Conservation (phyloP, 2,797 vertebrate genomes). For the Rhynchonycteris naso region DNA sequence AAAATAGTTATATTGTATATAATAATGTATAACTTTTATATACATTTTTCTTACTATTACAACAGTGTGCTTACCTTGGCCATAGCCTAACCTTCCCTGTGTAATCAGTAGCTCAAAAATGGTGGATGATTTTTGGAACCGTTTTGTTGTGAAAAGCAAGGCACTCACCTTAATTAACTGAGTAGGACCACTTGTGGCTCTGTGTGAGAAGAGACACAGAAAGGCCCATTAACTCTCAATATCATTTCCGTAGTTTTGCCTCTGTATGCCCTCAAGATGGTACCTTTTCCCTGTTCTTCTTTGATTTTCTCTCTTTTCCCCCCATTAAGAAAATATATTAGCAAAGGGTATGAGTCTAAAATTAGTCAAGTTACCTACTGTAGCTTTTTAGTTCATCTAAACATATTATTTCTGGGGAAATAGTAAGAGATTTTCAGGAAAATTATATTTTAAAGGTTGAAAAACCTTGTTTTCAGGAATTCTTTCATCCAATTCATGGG, state of each 20-base stretch:
- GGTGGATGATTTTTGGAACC: neutral
- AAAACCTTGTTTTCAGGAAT: constrained; percentile 52
- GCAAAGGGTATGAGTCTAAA: constrained; percentile 66
- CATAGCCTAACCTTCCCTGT: constrained; percentile 23
- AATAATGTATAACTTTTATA: neutral
- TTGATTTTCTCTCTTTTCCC: constrained; percentile 65
- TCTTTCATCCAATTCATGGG: neutral
- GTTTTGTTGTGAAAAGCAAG: constrained; percentile 58
- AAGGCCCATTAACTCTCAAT: constrained; percentile 76
- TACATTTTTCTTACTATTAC: neutral
- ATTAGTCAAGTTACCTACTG: constrained; percentile 63
- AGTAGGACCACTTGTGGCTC: constrained; percentile 57
- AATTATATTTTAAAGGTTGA: constrained; percentile 72
- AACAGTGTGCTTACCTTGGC: neutral
- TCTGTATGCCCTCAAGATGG: constrained; percentile 76
- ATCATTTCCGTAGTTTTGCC: constrained; percentile 69
- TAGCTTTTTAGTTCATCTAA: constrained; percentile 72
- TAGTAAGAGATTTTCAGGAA: constrained; percentile 62
- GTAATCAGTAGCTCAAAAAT: constrained; percentile 26
- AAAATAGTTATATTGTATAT: neutral
- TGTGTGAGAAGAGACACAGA: constrained; percentile 71
- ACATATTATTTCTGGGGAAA: constrained; percentile 75
- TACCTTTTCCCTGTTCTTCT: constrained; percentile 76
- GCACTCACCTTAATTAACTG: constrained; percentile 77
- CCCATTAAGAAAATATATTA: constrained; percentile 65